A percentile compares a stretch with the other conserved stretches of the same genome.
These are phyloP conservation scores for Xiphophorus maculatus DNA, from an alignment of 2,113 vertebrate genomes.

Conservation along the genomic window DNA sequence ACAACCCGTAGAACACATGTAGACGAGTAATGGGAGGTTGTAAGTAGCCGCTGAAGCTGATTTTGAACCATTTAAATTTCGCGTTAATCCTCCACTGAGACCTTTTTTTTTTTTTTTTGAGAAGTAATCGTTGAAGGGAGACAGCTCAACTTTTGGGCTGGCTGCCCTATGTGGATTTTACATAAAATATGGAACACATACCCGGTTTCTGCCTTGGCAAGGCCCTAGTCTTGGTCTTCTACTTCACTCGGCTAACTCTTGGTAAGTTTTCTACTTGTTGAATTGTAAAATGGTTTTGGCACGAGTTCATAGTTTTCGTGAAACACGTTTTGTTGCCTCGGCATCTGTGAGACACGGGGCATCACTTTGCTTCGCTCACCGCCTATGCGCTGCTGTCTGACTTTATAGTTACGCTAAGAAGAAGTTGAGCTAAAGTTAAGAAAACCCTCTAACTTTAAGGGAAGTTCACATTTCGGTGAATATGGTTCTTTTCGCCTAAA, in stretches of 20 bases:
- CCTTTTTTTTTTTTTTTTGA: constrained; percentile 40
- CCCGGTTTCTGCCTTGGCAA: constrained; percentile 75
- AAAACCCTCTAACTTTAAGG: not conserved
- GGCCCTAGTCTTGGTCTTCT: constrained; percentile 68
- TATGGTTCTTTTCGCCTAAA: too few species aligned
- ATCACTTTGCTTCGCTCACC: constrained; percentile 32
- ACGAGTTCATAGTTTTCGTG: constrained; percentile 4
- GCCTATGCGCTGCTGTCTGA: not conserved
- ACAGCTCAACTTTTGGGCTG: constrained; percentile 74
- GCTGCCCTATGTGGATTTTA: constrained; percentile 84
- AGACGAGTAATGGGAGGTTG: constrained; percentile 13
- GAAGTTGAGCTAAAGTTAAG: not conserved
- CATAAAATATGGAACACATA: constrained; percentile 78
- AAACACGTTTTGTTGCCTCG: constrained; percentile 49
- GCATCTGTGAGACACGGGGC: constrained; percentile 45
- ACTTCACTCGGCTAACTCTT: constrained; percentile 66
- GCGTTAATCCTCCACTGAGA: constrained; percentile 3
- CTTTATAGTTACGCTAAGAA: not conserved
- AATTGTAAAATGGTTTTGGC: not conserved
- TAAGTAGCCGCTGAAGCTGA: not conserved
- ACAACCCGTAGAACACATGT: not conserved
- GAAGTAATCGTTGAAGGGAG: constrained; percentile 61
- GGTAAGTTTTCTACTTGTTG: constrained; percentile 67
- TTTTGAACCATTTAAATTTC: not conserved
- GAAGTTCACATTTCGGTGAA: not conserved